Evolutionary conservation across 1,140 invertebrate genomes (phyloP), one percentile per base, ranked within the genome.

Genomic region (Nixonia krombeini): DNA sequence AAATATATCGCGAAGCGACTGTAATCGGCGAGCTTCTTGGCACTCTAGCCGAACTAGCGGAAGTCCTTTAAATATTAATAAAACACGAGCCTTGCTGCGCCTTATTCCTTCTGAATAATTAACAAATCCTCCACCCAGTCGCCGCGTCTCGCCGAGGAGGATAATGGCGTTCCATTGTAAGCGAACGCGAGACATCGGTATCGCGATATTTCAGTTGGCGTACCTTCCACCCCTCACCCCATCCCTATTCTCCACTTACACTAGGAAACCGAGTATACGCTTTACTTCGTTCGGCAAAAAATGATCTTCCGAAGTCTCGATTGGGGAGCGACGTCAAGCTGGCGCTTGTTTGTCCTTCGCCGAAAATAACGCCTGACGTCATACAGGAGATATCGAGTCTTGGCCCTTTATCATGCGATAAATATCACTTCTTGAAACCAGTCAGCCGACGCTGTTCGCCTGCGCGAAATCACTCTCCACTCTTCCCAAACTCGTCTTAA

Each of bases 91-190:
- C 45, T 52, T 35, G 29, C 29, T 41, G 45, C 50, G 16, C 21
- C 47, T 57, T 52, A n/a, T 45, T 61, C 45, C 46, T 56, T 51
- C 26, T 67, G 42, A 59, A 67, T 56, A 62, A 57, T 52, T 51
- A 53, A 68, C 33, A 23, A 53, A 57, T 42, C 52, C 42, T 15
- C 29, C 41, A 40, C 28, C 1, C 47, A 16, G 58, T 28, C 45
- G 45, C 45, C 51, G n/a, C n/a, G n/a, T n/a, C n/a, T n/a, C n/a
- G n/a, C n/a, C n/a, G n/a, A n/a, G 9, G 21, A 33, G 59, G 55
- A 64, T 76, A 76, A 79, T 79, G 70, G 69, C 69, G 45, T 79
- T 79, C 75, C 73, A 65, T 45, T 75, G 74, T 78, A 72, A 63
- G 47, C 72, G 53, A 51, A 50, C 44, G 40, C 41, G 37, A 61